Base-by-base conservation (phyloP, 2,888 invertebrate genomes). In the Ditula angustiorana region DNA sequence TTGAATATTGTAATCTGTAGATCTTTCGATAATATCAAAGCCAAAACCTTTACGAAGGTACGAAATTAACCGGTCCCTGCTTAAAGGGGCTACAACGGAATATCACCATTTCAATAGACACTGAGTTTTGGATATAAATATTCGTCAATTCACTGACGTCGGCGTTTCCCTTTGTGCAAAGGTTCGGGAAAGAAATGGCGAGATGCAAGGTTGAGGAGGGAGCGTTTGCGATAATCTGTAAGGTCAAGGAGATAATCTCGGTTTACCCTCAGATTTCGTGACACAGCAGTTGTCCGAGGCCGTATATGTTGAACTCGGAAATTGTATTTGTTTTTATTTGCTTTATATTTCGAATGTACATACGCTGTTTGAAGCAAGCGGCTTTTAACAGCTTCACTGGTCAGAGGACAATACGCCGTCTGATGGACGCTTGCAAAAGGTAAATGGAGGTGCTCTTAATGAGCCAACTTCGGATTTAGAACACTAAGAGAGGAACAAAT, bases 71-170 rank as follows among this genome's bases (percentile, higher is more conserved):
- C 28, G n/a, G 33, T 67, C 57, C 41, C 60, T 53, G 70, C 67
- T 71, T 72, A 71, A 69, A 71, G 62, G 57, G 62, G 65, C 66
- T 46, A 67, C 64, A 70, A 69, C 71, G 70, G 69, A 72, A 69
- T 72, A 59, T 50, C 67, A 68, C 41, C 68, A 63, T 66, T 67
- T 75, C 73, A 71, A 69, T 78, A 76, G 80, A 81, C 75, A 78
- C 74, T 77, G 83, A 82, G 57, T 86, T 86, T 83, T 80, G 81
- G 80, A 82, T 82, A 84, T 86, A 85, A 86, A 87, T 86, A 87
- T 85, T 83, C 86, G 84, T 86, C 85, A 86, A 85, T 85, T 81
- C 78, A 75, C 78, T 82, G 83, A 79, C 82, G 82, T 79, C 69
- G 75, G 79, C 75, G 73, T 74, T 81, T 81, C 78, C 85, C 85